phyloP scores from a whole-genome alignment of 1,140 invertebrate genomes.

The Lysiphlebus fabarum region DNA sequence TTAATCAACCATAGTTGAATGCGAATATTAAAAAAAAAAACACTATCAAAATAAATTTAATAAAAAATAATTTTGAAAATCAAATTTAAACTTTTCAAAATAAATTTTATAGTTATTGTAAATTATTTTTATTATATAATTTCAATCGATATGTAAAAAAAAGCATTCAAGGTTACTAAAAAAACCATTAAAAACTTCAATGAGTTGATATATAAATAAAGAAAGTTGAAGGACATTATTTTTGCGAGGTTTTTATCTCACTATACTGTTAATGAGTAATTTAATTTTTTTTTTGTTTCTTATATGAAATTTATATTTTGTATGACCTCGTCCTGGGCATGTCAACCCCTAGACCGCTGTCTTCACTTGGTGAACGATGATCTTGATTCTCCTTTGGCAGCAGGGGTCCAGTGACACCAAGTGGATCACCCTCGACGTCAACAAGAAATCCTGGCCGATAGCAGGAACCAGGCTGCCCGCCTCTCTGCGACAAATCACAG shows the following conservation, averaged over 20 bases:
- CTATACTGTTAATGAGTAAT: neutral
- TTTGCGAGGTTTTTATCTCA: too few relatives aligned
- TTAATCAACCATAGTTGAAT: neutral
- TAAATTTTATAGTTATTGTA: too few relatives aligned
- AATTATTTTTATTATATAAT: too few relatives aligned
- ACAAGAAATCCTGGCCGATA: constrained; percentile 56
- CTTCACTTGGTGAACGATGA: constrained; percentile 76
- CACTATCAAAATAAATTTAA: too few relatives aligned
- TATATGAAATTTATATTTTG: constrained; percentile 20
- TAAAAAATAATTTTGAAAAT: too few relatives aligned
- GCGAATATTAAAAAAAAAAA: neutral
- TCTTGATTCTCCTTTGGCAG: constrained; percentile 57
- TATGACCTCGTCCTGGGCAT: constrained; percentile 61
- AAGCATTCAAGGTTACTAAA: too few relatives aligned
- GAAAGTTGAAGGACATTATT: neutral
- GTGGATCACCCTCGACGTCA: constrained; percentile 60
- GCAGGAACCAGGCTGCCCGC: constrained; percentile 36
- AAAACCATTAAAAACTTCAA: neutral
- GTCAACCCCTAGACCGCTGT: constrained; percentile 77
- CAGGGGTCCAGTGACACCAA: constrained; percentile 53
- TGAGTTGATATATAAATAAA: neutral
- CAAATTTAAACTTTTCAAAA: too few relatives aligned
- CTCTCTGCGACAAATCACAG: constrained; percentile 52
- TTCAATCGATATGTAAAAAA: too few relatives aligned
- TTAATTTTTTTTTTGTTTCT: constrained; percentile 5